Evolutionary conservation across 2,888 invertebrate species (phyloP).

Genomic region (Dusona sp.): DNA sequence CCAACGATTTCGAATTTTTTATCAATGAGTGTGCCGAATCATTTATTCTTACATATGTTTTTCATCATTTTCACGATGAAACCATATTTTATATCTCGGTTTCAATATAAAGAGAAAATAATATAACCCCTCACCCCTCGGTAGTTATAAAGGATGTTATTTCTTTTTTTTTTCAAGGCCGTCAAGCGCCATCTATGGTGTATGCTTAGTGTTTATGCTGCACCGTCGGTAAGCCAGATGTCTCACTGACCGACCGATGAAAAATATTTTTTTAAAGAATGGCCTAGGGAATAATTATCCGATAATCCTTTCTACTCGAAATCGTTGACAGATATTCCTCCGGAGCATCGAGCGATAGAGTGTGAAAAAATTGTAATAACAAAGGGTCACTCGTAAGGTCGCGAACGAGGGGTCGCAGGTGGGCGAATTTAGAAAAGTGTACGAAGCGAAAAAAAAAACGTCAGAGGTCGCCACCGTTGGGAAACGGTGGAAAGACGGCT

Average conservation of each 20-base stretch:
- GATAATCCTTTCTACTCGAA: not conserved
- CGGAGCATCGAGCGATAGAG: not conserved
- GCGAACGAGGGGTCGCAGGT: not conserved
- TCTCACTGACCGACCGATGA: not conserved
- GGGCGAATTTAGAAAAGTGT: not conserved
- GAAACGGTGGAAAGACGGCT: not conserved
- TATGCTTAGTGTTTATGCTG: no score
- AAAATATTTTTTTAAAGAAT: not conserved
- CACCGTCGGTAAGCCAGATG: not conserved
- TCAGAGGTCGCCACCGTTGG: slow-evolving; percentile 57
- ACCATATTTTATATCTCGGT: no score
- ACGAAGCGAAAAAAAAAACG: not conserved
- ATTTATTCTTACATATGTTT: no score
- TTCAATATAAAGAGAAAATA: no score
- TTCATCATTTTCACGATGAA: no score
- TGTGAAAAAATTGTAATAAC: not conserved
- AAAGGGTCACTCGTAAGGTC: not conserved
- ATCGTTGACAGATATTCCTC: not conserved
- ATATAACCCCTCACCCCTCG: no score
- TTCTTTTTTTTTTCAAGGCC: no score
- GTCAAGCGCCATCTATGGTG: no score
- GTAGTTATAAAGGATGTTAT: no score
- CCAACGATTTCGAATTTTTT: no score
- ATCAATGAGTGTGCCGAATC: no score
- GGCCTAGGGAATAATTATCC: not conserved